Base-by-base conservation (phyloP, 2,113 vertebrate species). In the Peromyscus leucopus region DNA sequence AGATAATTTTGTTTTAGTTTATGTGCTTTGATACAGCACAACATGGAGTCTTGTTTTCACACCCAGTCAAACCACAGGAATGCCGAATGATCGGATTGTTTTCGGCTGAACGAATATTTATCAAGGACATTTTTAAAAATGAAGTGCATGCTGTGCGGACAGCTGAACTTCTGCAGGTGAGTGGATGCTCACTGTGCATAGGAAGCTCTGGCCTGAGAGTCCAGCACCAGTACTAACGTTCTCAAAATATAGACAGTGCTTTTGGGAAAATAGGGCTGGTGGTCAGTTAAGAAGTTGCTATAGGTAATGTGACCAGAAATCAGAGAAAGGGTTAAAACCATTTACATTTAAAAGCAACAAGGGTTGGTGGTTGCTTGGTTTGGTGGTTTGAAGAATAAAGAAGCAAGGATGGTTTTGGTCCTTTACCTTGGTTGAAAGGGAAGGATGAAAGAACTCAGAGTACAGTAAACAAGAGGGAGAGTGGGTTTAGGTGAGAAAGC, bases 1-100 rank as follows among this genome's bases (percentile, higher is more conserved):
- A 21, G 12, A 28, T 76, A 46, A 61, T 78, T 96, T 97, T 85
- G 19, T 75, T 36, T 95, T 15, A 79, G 31, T 61, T 95, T 86
- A 78, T 72, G 31, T 71, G 0, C 3, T 96, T 94, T 85, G 31
- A 13, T 87, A 31, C 3, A 71, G 36, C 6, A n/a, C 31, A 48
- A 36, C 5, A 84, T 28, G 39, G 82, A 78, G 95, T 42, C 95
- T 75, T 92, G 24, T 78, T 21, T 39, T 46, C 2, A 65, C 2
- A 72, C 19, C 61, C 19, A 46, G 13, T 63, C 21, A 93, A 79
- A 89, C 67, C 24, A 91, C 7, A 86, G 39, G 15, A 96, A 85
- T 82, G 36, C 1, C 51, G 39, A 90, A 7, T 19, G 65, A 74
- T 15, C 82, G 24, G 48, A 16, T 65, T 96, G 28, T 57, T 96